Evolutionary conservation across 2,113 vertebrate genomes (phyloP), one percentile per base, ranked within the genome.

Genomic region (Murina feae): DNA sequence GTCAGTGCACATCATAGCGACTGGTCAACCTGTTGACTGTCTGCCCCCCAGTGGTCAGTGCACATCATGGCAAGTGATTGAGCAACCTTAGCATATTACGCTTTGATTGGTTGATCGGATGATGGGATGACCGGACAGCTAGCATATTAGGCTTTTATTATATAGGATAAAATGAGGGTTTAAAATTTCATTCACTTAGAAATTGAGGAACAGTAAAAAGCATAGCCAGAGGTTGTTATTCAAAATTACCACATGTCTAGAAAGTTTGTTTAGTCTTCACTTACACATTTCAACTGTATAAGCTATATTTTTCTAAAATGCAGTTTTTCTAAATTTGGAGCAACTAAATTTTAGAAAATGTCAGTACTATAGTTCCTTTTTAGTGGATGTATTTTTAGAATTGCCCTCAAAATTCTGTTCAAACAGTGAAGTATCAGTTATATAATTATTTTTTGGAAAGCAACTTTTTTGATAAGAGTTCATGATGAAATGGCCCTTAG

Each of bases 371-470:
- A 90, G 68, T 80, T 96, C 17, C 39, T 95, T 93, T 47, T 95
- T 39, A 82, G 39, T 35, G 32, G 37, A 89, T 95, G 28, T 96
- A 42, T 65, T 87, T 96, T 94, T 85, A 80, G 44, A 94, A 94
- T 92, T 93, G 39, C 47, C 20, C 47, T 72, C 69, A 58, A 95
- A 86, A 68, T 93, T 96, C 39, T 95, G 53, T 68, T 79, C 25
- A 89, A 74, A 30, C 14, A 60, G 6, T 89, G 5, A 93, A 93
- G 51, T 93, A 81, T 42, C 49, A 74, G 2, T 87, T 87, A 92
- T 84, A 84, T 65, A 65, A 16, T 96, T 91, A 30, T 96, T 91
- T 66, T 85, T 84, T 85, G 53, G 65, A 92, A 94, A 92, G 25
- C 39, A 47, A 58, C 17, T 89, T 89, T 95, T 80, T 44, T 78